Evolutionary conservation across 2,888 invertebrate genomes (phyloP).

Genomic region (Mermis nigrescens): DNA sequence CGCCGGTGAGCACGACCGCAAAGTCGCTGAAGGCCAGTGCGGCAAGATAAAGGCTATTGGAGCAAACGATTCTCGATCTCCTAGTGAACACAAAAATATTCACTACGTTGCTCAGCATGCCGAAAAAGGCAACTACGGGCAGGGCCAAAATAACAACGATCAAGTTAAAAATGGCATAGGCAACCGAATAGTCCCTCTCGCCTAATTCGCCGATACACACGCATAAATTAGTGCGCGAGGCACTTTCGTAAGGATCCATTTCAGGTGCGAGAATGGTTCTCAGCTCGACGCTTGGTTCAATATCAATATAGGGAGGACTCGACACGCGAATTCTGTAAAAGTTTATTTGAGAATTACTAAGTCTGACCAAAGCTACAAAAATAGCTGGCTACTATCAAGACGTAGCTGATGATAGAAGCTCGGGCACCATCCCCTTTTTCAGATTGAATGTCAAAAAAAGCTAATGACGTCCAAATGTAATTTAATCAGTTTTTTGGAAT

Average conservation of each 20-base stretch:
- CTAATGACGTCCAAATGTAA: no score
- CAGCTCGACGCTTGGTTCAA: no score
- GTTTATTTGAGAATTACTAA: no score
- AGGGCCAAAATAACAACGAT: conserved; percentile 9
- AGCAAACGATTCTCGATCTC: neutral
- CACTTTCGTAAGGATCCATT: neutral
- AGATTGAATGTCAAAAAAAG: no score
- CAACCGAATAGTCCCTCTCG: neutral
- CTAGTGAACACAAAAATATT: conserved; percentile 29
- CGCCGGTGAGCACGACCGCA: conserved; percentile 29
- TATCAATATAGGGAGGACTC: no score
- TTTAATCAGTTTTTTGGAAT: no score
- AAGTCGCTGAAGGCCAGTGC: conserved; percentile 28
- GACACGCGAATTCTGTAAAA: no score
- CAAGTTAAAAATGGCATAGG: conserved; percentile 10
- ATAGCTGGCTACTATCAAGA: no score
- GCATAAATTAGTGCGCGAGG: neutral
- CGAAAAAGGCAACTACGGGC: conserved; percentile 19
- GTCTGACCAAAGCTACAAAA: no score
- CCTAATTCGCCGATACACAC: conserved; percentile 1
- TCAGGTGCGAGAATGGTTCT: no score
- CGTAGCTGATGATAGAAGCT: no score
- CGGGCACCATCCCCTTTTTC: no score
- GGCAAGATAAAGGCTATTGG: conserved; percentile 24
- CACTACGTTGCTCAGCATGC: conserved; percentile 28